These are phyloP conservation scores for Cryptophagus acutangulus DNA, from an alignment of 2,888 invertebrate genomes.

Conservation along the genomic window DNA sequence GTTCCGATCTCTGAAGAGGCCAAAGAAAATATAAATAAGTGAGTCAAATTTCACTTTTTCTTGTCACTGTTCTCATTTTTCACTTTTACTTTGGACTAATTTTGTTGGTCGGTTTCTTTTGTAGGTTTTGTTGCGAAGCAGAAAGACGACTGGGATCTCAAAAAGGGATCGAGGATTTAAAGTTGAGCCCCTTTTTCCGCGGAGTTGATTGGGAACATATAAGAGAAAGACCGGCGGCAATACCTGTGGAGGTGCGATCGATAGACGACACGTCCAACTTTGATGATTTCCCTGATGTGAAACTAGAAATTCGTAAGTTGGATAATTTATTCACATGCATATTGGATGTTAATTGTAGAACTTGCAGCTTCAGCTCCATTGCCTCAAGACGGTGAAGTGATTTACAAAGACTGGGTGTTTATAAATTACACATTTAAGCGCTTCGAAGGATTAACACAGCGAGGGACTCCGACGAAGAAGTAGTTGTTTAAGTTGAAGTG, in stretches of 20 bases:
- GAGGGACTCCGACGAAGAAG: slow-evolving; percentile 78
- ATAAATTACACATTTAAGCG: slow-evolving; percentile 99
- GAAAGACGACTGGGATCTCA: slow-evolving; percentile 87
- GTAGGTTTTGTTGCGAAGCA: slow-evolving; percentile 92
- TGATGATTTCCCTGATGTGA: slow-evolving; percentile 99
- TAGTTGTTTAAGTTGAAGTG: slow-evolving; percentile 41
- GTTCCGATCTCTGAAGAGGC: slow-evolving; percentile 99
- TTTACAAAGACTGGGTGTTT: slow-evolving; percentile 99
- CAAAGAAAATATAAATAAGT: slow-evolving; percentile 78
- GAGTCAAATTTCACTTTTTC: no score
- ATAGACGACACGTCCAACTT: slow-evolving; percentile 99
- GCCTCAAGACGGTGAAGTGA: slow-evolving; percentile 84
- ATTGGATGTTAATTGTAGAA: neutral
- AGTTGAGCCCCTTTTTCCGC: slow-evolving; percentile 88
- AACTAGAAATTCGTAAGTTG: slow-evolving; percentile 93
- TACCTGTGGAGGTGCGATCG: slow-evolving; percentile 94
- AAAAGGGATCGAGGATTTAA: slow-evolving; percentile 90
- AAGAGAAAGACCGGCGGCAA: slow-evolving; percentile 95
- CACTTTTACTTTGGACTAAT: no score
- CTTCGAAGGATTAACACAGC: slow-evolving; percentile 94
- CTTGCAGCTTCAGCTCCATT: slow-evolving; percentile 79
- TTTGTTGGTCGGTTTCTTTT: slow-evolving; percentile 18
- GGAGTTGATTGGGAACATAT: slow-evolving; percentile 99
- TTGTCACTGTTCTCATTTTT: no score
- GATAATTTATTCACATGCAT: neutral